A percentile compares a stretch with the other conserved stretches of the same genome.
phyloP scores from a whole-genome alignment of 2,797 vertebrate species.

The Eulemur mongoz region DNA sequence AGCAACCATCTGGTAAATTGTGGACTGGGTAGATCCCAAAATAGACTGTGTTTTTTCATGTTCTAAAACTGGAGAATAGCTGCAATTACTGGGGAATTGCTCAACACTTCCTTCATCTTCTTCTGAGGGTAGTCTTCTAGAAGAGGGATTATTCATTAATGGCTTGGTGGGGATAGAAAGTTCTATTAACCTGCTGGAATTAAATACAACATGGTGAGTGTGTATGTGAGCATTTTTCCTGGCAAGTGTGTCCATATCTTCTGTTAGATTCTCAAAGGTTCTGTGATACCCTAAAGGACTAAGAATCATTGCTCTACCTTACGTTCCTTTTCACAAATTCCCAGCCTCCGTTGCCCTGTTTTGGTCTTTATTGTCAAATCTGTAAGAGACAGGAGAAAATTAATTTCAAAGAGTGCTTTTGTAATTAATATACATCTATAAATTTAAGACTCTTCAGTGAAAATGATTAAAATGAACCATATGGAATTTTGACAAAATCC shows the following conservation, averaged over 20 bases:
- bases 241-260: conserved; percentile 14
- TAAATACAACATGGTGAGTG: not conserved
- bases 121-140: not conserved
- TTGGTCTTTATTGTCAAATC: not conserved
- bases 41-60: not conserved
- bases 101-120: not conserved
- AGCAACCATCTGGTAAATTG: conserved; percentile 5
- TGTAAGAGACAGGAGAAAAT: not conserved
- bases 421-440: not conserved
- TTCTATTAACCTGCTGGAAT: not conserved
- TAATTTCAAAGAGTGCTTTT: not conserved
- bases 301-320: not conserved
- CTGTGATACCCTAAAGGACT: not conserved
- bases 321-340: not conserved
- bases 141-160: not conserved
- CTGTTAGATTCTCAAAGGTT: not conserved
- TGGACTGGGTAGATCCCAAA: not conserved
- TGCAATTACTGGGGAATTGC: not conserved
- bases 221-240: not conserved
- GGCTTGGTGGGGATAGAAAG: not conserved
- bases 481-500: conserved; percentile 14
- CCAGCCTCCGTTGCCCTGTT: not conserved
- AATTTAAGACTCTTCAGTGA: not conserved
- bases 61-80: conserved; percentile 44
- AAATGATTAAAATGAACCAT: not conserved